Percentiles rank a stretch among this genome's conserved stretches.
Conservation (phyloP, 2,113 vertebrate species). For the Raphicerus campestris region DNA sequence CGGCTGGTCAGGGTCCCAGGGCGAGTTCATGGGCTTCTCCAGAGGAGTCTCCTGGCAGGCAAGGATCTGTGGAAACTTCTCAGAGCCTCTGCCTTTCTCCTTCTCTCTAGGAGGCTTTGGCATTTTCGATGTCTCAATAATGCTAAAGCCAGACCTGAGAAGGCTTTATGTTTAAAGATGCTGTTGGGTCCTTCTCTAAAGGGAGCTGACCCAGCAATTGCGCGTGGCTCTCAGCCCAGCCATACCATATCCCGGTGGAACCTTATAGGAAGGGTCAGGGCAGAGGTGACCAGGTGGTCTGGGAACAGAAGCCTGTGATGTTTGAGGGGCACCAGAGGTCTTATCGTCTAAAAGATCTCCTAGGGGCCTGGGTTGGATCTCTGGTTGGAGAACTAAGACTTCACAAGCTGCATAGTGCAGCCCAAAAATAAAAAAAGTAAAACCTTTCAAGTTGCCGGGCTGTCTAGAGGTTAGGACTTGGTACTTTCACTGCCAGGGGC, state of each 20-base stretch:
- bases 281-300: neutral
- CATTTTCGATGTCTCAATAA: neutral
- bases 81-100: neutral
- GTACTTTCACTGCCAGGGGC: neutral
- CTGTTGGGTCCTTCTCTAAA: neutral
- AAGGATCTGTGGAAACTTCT: neutral
- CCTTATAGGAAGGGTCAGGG: neutral
- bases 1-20: neutral
- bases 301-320: neutral
- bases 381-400: neutral
- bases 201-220: neutral
- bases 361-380: neutral
- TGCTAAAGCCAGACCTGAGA: neutral
- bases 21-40: neutral
- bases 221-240: neutral
- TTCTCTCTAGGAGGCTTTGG: neutral
- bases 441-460: neutral
- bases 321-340: neutral
- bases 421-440: neutral
- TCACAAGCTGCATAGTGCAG: neutral
- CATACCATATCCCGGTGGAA: neutral
- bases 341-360: neutral
- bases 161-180: neutral
- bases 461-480: neutral
- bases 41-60: fast-evolving